Evolutionary conservation across 2,797 vertebrate species (phyloP).

Genomic region (Gadopsis bispinosus): DNA sequence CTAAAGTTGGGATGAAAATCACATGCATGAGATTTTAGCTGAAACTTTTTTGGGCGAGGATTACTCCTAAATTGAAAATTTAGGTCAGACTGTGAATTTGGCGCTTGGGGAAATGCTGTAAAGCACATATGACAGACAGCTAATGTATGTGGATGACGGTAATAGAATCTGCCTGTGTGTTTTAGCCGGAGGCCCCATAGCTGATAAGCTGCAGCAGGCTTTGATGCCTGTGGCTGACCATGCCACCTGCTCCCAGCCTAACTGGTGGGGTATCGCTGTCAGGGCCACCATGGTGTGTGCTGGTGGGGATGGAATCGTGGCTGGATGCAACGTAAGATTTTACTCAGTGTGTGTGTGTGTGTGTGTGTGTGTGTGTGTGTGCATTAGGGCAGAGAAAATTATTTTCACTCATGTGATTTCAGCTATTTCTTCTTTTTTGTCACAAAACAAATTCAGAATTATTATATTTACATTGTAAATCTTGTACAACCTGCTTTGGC

Average conservation of each 20-base stretch:
- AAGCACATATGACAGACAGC: slow-evolving; percentile 65
- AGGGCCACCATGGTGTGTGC: slow-evolving; percentile 83
- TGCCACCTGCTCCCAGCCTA: slow-evolving; percentile 84
- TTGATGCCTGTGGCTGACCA: slow-evolving; percentile 91
- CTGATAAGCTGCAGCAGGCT: slow-evolving; percentile 92
- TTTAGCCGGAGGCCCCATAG: slow-evolving; percentile 90
- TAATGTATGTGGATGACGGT: slow-evolving; percentile 58
- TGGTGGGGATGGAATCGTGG: slow-evolving; percentile 86
- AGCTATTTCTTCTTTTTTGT: not conserved
- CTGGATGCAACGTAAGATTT: slow-evolving; percentile 85
- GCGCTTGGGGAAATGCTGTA: slow-evolving; percentile 49
- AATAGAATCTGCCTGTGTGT: slow-evolving; percentile 72
- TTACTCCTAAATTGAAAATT: slow-evolving; percentile 71
- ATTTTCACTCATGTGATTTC: not conserved
- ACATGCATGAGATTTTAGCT: slow-evolving; percentile 39
- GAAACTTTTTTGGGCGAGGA: slow-evolving; percentile 44
- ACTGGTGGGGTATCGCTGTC: slow-evolving; percentile 89
- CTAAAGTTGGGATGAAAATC: slow-evolving; percentile 50
- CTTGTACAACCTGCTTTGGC: not conserved
- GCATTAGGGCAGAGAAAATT: not conserved
- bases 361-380: not conserved
- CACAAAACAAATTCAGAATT: not conserved
- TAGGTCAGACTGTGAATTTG: slow-evolving; percentile 49
- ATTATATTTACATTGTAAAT: not conserved
- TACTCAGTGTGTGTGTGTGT: slow-evolving; percentile 3